Evolutionary conservation across 2,113 vertebrate species (phyloP).

Genomic region (Heterocephalus glaber): DNA sequence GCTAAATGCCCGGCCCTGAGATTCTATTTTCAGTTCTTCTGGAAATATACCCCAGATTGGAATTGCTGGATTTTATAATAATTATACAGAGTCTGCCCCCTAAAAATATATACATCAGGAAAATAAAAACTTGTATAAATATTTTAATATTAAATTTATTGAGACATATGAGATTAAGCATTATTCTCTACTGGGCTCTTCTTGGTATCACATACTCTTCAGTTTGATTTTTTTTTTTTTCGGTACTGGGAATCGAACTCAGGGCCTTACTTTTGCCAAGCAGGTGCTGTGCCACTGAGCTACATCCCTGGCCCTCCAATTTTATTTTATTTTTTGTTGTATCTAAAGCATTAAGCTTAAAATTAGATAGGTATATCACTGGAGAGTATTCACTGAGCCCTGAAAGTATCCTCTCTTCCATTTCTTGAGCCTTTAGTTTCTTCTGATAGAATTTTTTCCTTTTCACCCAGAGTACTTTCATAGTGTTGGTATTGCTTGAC

Average conservation of each 20-base stretch:
- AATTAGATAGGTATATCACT: conserved; percentile 37
- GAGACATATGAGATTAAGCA: background rate
- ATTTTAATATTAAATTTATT: background rate
- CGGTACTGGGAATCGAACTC: too few relatives aligned
- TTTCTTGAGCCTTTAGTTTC: conserved; percentile 30
- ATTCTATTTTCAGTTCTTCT: conserved; percentile 3
- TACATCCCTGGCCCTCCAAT: too few relatives aligned
- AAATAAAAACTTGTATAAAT: background rate
- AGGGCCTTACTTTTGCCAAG: too few relatives aligned
- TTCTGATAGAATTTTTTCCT: conserved; percentile 20
- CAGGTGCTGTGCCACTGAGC: too few relatives aligned
- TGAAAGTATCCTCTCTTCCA: conserved; percentile 19
- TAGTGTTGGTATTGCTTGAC: background rate
- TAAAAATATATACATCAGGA: background rate
- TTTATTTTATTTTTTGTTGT: background rate
- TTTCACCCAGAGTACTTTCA: conserved; percentile 25
- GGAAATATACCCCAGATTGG: background rate
- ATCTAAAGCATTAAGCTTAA: conserved; percentile 34
- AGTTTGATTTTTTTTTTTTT: background rate
- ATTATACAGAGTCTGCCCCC: background rate
- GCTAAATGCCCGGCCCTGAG: too few relatives aligned
- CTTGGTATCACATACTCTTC: background rate
- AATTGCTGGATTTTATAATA: conserved; percentile 7
- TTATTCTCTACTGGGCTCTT: background rate
- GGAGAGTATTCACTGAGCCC: conserved; percentile 9